Evolutionary conservation across 2,113 vertebrate species (phyloP).

Genomic region (Anser cygnoides): DNA sequence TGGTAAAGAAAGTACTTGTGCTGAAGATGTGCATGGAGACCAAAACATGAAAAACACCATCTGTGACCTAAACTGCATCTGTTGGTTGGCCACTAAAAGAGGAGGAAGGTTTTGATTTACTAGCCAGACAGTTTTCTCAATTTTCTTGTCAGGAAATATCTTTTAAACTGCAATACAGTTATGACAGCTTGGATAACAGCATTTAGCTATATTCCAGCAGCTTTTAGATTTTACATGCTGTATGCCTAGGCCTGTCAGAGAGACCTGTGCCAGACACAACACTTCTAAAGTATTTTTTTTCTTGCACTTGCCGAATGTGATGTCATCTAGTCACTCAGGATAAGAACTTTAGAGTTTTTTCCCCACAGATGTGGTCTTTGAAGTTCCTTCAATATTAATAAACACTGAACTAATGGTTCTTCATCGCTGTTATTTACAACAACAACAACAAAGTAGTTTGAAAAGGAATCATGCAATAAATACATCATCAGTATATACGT

Average conservation of each 20-base stretch:
- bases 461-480: background rate
- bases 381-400: background rate
- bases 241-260: slow-evolving; percentile 73
- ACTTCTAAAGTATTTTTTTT: slow-evolving; percentile 55
- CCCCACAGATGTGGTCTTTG: background rate
- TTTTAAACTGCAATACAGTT: slow-evolving; percentile 77
- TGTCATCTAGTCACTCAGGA: slow-evolving; percentile 29
- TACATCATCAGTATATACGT: background rate
- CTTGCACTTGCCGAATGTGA: slow-evolving; percentile 50
- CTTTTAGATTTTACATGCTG: slow-evolving; percentile 74
- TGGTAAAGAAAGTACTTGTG: slow-evolving; percentile 3
- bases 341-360: background rate
- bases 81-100: slow-evolving; percentile 63
- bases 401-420: background rate
- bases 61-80: slow-evolving; percentile 64
- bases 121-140: slow-evolving; percentile 72
- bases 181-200: slow-evolving; percentile 78
- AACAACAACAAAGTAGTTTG: background rate
- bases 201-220: slow-evolving; percentile 73
- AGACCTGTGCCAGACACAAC: slow-evolving; percentile 69
- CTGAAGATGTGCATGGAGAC: slow-evolving; percentile 29
- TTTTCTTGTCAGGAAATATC: slow-evolving; percentile 77
- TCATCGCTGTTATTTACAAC: background rate
- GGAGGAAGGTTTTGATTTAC: slow-evolving; percentile 72
- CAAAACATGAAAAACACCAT: slow-evolving; percentile 44